Conservation (phyloP, 2,888 invertebrate genomes). For the Sarcophaga carnaria region DNA sequence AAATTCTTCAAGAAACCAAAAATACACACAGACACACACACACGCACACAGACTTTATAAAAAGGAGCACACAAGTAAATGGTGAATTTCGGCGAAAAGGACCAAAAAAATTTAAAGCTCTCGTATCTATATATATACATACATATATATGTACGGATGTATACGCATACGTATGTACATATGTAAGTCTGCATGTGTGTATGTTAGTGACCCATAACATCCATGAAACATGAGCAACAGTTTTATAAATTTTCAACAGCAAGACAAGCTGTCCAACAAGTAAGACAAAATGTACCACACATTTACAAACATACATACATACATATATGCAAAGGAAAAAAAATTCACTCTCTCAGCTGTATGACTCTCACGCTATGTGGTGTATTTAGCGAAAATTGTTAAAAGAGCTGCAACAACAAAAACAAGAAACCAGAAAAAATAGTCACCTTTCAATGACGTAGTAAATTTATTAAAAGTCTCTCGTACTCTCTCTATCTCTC, state of each 20-base stretch:
- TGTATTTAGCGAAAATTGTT: constrained; percentile 21
- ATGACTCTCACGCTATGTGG: constrained; percentile 27
- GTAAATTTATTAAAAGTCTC: constrained; percentile 44
- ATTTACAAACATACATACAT: too few relatives aligned
- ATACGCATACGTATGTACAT: not conserved
- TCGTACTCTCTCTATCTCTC: constrained; percentile 20
- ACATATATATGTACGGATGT: not conserved
- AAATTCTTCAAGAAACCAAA: too few relatives aligned
- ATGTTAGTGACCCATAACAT: constrained; percentile 22
- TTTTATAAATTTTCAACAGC: constrained; percentile 48
- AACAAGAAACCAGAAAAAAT: constrained; percentile 40
- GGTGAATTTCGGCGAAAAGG: constrained; percentile 39
- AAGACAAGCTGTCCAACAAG: constrained; percentile 66
- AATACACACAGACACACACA: too few relatives aligned
- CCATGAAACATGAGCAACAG: constrained; percentile 61
- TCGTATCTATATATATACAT: not conserved
- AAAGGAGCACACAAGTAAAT: not conserved
- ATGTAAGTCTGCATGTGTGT: not conserved
- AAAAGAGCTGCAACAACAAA: not conserved
- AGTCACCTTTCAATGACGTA: constrained; percentile 69
- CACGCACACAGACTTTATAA: not conserved
- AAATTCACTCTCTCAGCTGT: not conserved
- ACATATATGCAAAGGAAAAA: not conserved
- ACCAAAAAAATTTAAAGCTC: constrained; percentile 9
- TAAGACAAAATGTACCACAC: constrained; percentile 21